phyloP scores from a whole-genome alignment of 2,797 vertebrate species.

The Helarctos malayanus region DNA sequence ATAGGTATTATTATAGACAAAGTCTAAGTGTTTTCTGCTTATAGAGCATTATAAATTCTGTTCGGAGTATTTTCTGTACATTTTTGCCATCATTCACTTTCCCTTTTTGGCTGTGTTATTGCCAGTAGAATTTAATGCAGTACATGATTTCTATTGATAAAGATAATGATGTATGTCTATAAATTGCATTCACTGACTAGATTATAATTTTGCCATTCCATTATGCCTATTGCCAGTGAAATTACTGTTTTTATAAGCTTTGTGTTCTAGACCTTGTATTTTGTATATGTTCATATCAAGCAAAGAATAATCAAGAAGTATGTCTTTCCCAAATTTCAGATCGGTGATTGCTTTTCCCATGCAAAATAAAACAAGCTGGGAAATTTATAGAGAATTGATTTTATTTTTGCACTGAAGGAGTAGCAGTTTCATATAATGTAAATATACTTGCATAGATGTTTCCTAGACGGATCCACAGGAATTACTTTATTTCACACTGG shows the following conservation, averaged over 20 bases:
- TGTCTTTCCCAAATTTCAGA: slow-evolving; percentile 75
- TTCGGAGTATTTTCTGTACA: slow-evolving; percentile 86
- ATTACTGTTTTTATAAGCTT: slow-evolving; percentile 74
- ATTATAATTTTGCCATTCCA: slow-evolving; percentile 73
- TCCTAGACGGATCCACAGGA: slow-evolving; percentile 72
- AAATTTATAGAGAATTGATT: slow-evolving; percentile 54
- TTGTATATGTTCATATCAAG: slow-evolving; percentile 71
- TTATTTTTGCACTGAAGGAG: slow-evolving; percentile 53
- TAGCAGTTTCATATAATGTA: slow-evolving; percentile 57
- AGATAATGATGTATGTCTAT: slow-evolving; percentile 71
- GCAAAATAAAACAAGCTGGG: slow-evolving; percentile 38
- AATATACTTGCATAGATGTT: slow-evolving; percentile 58
- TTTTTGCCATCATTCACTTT: slow-evolving; percentile 84
- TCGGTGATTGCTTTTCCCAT: slow-evolving; percentile 67
- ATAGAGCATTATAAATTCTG: slow-evolving; percentile 89
- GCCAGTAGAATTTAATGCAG: slow-evolving; percentile 79
- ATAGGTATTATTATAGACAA: slow-evolving; percentile 90
- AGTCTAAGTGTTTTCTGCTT: slow-evolving; percentile 91
- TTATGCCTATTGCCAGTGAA: slow-evolving; percentile 70
- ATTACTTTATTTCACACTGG: slow-evolving; percentile 77
- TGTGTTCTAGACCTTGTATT: slow-evolving; percentile 70
- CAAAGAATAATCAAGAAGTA: slow-evolving; percentile 76
- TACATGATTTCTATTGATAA: slow-evolving; percentile 78
- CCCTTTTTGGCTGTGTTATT: slow-evolving; percentile 77
- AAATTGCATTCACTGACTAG: slow-evolving; percentile 62